Conservation (phyloP, 2,797 vertebrate species). For the Catharus ustulatus region DNA sequence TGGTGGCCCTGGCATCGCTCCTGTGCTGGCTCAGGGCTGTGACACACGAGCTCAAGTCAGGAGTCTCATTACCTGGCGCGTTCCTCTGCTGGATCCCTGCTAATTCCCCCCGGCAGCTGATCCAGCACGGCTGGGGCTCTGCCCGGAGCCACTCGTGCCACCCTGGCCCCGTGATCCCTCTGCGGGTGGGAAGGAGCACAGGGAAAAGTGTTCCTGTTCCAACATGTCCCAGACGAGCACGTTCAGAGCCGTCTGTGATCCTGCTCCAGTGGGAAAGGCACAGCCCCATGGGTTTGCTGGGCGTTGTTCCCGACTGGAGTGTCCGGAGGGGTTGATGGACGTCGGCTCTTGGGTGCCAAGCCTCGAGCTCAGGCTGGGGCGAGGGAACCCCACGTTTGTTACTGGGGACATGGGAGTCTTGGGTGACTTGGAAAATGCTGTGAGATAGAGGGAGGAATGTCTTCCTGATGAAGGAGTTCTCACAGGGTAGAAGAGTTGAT, state of each 20-base stretch:
- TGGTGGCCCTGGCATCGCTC: conserved; percentile 3
- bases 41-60: not conserved
- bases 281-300: not conserved
- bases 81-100: not conserved
- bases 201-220: not conserved
- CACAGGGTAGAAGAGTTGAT: not conserved
- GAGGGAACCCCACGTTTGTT: fast-evolving
- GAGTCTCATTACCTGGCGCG: conserved; percentile 21
- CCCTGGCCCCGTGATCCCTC: not conserved
- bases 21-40: conserved; percentile 36
- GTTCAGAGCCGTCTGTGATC: not conserved
- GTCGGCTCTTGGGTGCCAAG: fast-evolving
- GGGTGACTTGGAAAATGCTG: not conserved
- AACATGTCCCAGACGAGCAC: not conserved
- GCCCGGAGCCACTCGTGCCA: not conserved
- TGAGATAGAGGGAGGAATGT: not conserved
- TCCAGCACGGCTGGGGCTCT: not conserved
- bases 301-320: not conserved
- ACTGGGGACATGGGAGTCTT: not conserved
- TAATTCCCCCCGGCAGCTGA: conserved; percentile 20
- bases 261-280: not conserved
- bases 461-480: not conserved
- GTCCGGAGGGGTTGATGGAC: fast-evolving
- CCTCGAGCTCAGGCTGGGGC: fast-evolving
- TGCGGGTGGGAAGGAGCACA: not conserved